Evolutionary conservation across 2,113 vertebrate species (phyloP).

Genomic region (Pteruthius melanotis): DNA sequence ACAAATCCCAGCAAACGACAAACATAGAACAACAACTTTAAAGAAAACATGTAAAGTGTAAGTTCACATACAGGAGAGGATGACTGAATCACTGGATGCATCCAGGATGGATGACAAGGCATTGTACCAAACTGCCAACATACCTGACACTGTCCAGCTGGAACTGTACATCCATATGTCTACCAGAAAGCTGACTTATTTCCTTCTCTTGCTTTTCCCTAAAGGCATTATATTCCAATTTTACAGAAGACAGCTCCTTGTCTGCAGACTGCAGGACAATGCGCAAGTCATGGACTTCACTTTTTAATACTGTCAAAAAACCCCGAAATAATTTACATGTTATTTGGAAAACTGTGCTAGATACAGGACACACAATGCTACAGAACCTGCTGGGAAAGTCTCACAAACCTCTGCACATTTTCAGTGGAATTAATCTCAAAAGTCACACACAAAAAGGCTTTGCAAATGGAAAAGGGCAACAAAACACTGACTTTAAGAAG

Average conservation of each 20-base stretch:
- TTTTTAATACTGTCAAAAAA: conserved; percentile 80
- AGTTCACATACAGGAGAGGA: not conserved
- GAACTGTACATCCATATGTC: conserved; percentile 84
- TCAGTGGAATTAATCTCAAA: not conserved
- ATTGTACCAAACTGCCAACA: not conserved
- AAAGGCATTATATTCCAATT: conserved; percentile 66
- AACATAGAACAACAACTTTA: not conserved
- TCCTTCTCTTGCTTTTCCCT: conserved; percentile 81
- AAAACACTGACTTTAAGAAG: not conserved
- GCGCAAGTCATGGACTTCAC: conserved; percentile 89
- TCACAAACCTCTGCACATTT: not conserved
- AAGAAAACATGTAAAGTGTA: not conserved
- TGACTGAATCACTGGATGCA: not conserved
- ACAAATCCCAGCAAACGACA: not conserved
- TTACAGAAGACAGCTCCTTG: conserved; percentile 82
- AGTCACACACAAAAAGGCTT: not conserved
- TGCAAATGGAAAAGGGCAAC: not conserved
- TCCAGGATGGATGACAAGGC: not conserved
- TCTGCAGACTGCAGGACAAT: conserved; percentile 92
- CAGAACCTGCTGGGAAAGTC: not conserved
- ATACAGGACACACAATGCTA: not conserved
- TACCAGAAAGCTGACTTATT: conserved; percentile 78
- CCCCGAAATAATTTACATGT: not conserved
- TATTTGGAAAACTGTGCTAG: not conserved
- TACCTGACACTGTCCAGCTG: conserved; percentile 91